Evolutionary conservation across 2,113 vertebrate genomes (phyloP).

Genomic region (Scopus umbretta): DNA sequence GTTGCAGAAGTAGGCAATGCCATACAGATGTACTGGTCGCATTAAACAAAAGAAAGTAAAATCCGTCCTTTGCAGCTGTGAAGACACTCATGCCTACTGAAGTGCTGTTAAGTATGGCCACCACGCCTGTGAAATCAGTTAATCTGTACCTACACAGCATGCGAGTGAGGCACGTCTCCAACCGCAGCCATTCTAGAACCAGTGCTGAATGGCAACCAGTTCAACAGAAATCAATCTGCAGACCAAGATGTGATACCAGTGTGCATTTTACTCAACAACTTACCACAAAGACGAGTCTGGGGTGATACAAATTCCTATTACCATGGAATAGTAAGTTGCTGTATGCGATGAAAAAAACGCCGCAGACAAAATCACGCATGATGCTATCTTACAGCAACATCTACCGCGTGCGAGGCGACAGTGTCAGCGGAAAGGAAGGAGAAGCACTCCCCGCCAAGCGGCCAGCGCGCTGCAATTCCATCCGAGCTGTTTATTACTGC

Average conservation of each 20-base stretch:
- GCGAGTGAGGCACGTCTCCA: not conserved
- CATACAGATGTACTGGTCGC: not conserved
- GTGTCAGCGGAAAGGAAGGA: not conserved
- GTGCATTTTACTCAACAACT: not conserved
- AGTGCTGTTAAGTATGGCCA: not conserved
- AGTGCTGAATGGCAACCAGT: not conserved
- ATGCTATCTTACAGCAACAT: not conserved
- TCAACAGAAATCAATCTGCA: not conserved
- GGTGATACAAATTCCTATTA: not conserved
- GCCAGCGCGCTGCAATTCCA: not conserved
- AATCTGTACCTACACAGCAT: rapidly evolving
- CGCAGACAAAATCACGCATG: not conserved
- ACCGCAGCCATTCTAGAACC: not conserved
- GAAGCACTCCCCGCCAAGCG: rapidly evolving
- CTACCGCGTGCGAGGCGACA: not conserved
- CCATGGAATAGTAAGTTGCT: not conserved
- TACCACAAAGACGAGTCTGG: not conserved
- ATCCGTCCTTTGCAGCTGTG: not conserved
- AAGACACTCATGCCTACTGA: not conserved
- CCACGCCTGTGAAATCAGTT: not conserved
- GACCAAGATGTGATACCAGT: not conserved
- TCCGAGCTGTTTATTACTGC: not conserved
- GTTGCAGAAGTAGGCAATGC: not conserved
- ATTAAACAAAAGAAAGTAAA: not conserved
- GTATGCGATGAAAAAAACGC: not conserved